Percentiles rank a stretch among this genome's conserved stretches.
Evolutionary conservation across 2,113 vertebrate species (phyloP).

Genomic region (Cercopithecus mona): DNA sequence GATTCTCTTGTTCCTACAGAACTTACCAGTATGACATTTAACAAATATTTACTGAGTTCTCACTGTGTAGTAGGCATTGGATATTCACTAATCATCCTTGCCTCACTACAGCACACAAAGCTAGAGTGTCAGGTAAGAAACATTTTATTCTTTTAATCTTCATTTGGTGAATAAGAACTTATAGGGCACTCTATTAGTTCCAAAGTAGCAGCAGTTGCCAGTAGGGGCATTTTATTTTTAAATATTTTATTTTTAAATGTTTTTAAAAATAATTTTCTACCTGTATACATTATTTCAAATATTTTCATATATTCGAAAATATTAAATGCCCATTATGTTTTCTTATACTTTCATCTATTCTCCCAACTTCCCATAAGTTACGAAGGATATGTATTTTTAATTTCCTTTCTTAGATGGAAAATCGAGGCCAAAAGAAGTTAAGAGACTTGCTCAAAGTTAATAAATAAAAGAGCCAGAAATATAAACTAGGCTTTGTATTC

Average conservation of each 20-base stretch:
- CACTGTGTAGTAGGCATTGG: not conserved
- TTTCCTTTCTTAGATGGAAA: conserved; percentile 26
- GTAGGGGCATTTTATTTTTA: not conserved
- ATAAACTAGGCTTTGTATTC: not conserved
- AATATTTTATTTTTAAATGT: not conserved
- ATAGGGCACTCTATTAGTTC: not conserved
- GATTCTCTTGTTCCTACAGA: not conserved
- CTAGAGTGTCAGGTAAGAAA: not conserved
- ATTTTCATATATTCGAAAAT: not conserved
- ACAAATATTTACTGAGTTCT: not conserved
- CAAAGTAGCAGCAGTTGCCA: not conserved
- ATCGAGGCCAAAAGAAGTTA: conserved; percentile 31
- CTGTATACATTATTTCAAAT: not conserved
- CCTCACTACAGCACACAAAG: not conserved
- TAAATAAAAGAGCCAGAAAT: not conserved
- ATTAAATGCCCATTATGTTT: not conserved
- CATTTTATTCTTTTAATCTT: not conserved
- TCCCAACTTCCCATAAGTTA: conserved; percentile 1
- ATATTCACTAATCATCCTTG: not conserved
- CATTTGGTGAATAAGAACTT: not conserved
- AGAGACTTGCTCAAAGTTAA: conserved; percentile 9
- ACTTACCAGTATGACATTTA: not conserved
- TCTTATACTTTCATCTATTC: not conserved
- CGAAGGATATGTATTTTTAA: not conserved
- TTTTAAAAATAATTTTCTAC: conserved; percentile 23